Evolutionary conservation across 1,140 invertebrate species (phyloP).

Genomic region (Lethocerus indicus): DNA sequence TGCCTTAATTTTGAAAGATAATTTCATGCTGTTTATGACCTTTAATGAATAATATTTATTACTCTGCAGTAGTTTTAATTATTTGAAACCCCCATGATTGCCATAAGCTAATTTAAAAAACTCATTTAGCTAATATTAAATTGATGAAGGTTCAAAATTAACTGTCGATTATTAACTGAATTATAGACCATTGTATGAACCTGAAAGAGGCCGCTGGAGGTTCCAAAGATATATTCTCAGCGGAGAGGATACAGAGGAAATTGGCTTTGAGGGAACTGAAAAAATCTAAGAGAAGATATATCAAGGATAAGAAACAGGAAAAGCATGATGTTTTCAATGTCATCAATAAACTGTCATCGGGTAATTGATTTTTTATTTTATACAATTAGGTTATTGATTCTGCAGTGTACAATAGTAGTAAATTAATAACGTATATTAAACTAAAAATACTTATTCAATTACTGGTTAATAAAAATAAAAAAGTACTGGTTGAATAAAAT

Average conservation of each 20-base stretch:
- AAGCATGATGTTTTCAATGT: slow-evolving; percentile 60
- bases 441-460: too few relatives aligned
- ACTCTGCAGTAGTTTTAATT: too few relatives aligned
- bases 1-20: not conserved
- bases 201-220: slow-evolving; percentile 50
- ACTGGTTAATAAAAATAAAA: too few relatives aligned
- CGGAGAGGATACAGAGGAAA: slow-evolving; percentile 46
- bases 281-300: slow-evolving; percentile 38
- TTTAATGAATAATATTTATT: not conserved
- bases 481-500: too few relatives aligned
- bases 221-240: slow-evolving; percentile 48
- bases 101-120: too few relatives aligned
- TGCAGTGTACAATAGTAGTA: too few relatives aligned
- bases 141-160: too few relatives aligned
- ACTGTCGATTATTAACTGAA: too few relatives aligned
- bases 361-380: too few relatives aligned
- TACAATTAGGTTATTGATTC: too few relatives aligned
- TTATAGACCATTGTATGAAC: slow-evolving; percentile 53
- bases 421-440: too few relatives aligned
- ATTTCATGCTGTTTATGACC: not conserved
- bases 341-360: slow-evolving; percentile 47
- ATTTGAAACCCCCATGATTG: too few relatives aligned
- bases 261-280: slow-evolving; percentile 43
- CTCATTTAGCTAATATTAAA: not conserved
- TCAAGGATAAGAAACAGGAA: slow-evolving; percentile 32